Evolutionary conservation across 2,113 vertebrate species (phyloP), one percentile per base, ranked within the genome.

Genomic region (Oryzias woworae): DNA sequence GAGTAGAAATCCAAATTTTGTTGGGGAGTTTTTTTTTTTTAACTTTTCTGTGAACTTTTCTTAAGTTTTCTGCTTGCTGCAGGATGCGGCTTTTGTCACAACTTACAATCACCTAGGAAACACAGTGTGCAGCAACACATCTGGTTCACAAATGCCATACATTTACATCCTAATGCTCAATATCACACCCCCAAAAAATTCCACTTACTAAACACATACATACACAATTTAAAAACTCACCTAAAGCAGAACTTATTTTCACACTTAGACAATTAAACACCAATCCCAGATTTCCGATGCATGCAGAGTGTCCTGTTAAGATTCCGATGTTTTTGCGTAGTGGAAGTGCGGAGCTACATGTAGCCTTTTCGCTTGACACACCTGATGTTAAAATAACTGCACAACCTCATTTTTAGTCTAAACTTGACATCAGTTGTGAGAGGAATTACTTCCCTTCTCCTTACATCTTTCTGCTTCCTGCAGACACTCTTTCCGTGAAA

Each of bases 241-340:
- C 73, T 53, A 66, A 64, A 78, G 69, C 68, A 64, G 53, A 76
- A 73, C 78, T 78, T 67, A 64, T 80, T 69, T 83, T 82, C 80
- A 86, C 78, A 83, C 49, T 53, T 24, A 81, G 36, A 82, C 74
- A 81, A 75, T 18, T 76, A 44, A 73, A 86, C 76, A 69, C 69
- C 78, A 88, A 80, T 78, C 83, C 73, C 62, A 75, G 61, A 64
- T 75, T 77, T 72, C 79, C 72, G 44, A 78, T 77, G 83, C 87
- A 87, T 88, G 84, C 86, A 86, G 80, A 44, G 58, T 84, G 78
- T 28, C 47, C 53, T 67, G 77, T 69, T 75, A 78, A 75, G 76
- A 60, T 71, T 75, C 65, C 74, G 60, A 62, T 73, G 62, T 77
- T 69, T 78, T 60, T 66, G 62, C 59, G 71, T 58, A 61, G 62